Percentiles rank a stretch among this genome's conserved stretches.
phyloP scores from a whole-genome alignment of 1,140 invertebrate genomes.

The Pectinophora gossypiella region DNA sequence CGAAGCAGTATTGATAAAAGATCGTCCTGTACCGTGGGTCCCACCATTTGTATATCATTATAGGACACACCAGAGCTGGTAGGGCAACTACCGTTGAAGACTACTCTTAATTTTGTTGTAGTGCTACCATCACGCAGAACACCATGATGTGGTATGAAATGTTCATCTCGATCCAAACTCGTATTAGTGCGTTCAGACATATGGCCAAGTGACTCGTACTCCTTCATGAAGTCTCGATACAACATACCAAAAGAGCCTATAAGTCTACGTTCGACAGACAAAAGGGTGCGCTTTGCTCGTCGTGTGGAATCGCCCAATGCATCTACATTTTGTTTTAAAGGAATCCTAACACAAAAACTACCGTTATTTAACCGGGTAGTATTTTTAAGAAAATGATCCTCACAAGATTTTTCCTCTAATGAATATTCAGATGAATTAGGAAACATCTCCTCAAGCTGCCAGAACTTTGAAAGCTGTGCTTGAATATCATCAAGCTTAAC shows the following conservation, averaged over 20 bases:
- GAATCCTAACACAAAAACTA: slow-evolving; percentile 5
- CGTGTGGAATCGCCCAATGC: slow-evolving; percentile 6
- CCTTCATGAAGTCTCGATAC: slow-evolving; percentile 6
- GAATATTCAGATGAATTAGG: background rate
- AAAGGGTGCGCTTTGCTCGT: slow-evolving; percentile 3
- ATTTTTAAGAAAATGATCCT: slow-evolving; percentile 9
- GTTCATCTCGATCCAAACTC: background rate
- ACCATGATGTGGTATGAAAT: slow-evolving; percentile 6
- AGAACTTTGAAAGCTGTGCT: slow-evolving; percentile 2
- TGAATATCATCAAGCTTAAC: background rate
- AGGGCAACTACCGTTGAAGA: slow-evolving; percentile 7
- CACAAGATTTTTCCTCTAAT: slow-evolving; percentile 5
- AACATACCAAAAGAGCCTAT: background rate
- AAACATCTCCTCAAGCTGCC: slow-evolving; percentile 10
- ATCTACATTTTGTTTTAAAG: background rate
- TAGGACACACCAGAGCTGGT: slow-evolving; percentile 30
- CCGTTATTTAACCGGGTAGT: slow-evolving; percentile 9
- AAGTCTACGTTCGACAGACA: slow-evolving; percentile 3
- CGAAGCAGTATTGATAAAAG: slow-evolving; percentile 37
- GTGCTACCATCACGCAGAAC: slow-evolving; percentile 2
- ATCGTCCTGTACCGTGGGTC: slow-evolving; percentile 46
- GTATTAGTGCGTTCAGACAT: slow-evolving; percentile 2
- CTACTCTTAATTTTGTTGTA: slow-evolving; percentile 8
- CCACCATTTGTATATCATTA: slow-evolving; percentile 36
- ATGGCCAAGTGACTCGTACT: slow-evolving; percentile 2